phyloP scores from a whole-genome alignment of 35 echinoderm and acorn worm genomes.

The Strongylocentrotus purpuratus region DNA sequence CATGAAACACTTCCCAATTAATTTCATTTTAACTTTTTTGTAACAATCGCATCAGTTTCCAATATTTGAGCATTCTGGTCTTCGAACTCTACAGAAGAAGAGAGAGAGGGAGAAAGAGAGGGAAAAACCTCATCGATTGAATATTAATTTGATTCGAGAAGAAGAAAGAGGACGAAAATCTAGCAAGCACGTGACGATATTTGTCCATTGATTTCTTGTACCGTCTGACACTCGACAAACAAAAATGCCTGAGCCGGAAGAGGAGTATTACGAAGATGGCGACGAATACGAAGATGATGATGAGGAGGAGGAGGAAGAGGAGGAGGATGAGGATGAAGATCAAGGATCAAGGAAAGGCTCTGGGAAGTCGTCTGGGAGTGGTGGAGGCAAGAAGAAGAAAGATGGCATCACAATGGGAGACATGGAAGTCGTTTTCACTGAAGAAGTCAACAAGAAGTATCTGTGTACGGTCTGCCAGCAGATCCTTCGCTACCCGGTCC shows the following conservation, averaged over 20 bases:
- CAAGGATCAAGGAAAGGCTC: constrained; percentile 58
- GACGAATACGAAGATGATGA: constrained; percentile 17
- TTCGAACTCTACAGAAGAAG: not conserved
- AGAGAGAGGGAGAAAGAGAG: not conserved
- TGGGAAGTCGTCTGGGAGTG: constrained; percentile 51
- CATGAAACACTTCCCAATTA: not conserved
- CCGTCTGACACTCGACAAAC: not conserved
- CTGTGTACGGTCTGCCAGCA: constrained; percentile 87
- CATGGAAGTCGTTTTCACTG: constrained; percentile 69
- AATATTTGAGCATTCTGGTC: not conserved
- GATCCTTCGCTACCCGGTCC: constrained; percentile 91
- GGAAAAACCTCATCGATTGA: not conserved
- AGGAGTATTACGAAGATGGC: constrained; percentile 45
- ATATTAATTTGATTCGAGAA: constrained; percentile 3
- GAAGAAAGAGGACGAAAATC: not conserved
- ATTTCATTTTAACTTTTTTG: not conserved
- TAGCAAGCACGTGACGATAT: not conserved
- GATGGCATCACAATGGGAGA: constrained; percentile 67
- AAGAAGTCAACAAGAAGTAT: constrained; percentile 82
- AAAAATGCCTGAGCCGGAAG: constrained; percentile 42
- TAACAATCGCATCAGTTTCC: not conserved
- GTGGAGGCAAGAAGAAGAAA: constrained; percentile 56
- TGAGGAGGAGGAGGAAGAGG: constrained; percentile 25
- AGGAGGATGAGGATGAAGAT: constrained; percentile 36
- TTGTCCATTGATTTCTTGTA: not conserved